Base-by-base conservation (phyloP, 2,888 invertebrate genomes). In the Agriopis marginaria region DNA sequence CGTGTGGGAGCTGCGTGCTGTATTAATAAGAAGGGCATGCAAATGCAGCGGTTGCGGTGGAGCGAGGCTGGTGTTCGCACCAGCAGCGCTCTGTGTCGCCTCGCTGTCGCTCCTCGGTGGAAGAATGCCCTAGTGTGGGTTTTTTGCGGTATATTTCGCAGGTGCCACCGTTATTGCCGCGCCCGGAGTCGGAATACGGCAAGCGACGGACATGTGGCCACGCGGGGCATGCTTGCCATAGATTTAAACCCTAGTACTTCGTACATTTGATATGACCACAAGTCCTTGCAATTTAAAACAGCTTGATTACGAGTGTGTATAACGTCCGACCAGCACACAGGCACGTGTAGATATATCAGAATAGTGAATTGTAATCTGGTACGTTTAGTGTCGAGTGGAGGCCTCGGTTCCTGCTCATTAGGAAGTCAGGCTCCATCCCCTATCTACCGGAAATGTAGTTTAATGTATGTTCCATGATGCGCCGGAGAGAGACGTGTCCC, bases 1-100 rank as follows among this genome's bases (percentile, higher is more conserved):
- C 83, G 88, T 85, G 83, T 85, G 76, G 77, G 75, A 75, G 77
- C 73, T 73, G 78, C 76, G 80, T 75, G 84, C 77, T 82, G 82
- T 81, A 84, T 82, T 83, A 88, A 85, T 88, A 89, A 86, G 86
- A 87, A 86, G 81, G 79, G 77, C 75, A 89, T 89, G 89, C 82
- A 82, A 88, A 89, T 90, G 79, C 2, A 0, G 74, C 73, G 72
- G 72, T 77, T 78, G 74, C 72, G 69, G 62, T 70, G 7, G 68
- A 61, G 72, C 63, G 56, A 61, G 67, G 70, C 65, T 70, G 66
- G 32, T 32, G 32, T n/a, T n/a, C 32, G 32, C n/a, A n/a, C n/a
- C n/a, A n/a, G n/a, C n/a, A 32, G 32, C 32, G 3, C 32, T 32
- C 83, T 84, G 86, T 85, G 84, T 76, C 77, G 68, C 66, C 71